Conservation (phyloP, 2,113 vertebrate genomes). For the Sinocyclocheilus grahami region DNA sequence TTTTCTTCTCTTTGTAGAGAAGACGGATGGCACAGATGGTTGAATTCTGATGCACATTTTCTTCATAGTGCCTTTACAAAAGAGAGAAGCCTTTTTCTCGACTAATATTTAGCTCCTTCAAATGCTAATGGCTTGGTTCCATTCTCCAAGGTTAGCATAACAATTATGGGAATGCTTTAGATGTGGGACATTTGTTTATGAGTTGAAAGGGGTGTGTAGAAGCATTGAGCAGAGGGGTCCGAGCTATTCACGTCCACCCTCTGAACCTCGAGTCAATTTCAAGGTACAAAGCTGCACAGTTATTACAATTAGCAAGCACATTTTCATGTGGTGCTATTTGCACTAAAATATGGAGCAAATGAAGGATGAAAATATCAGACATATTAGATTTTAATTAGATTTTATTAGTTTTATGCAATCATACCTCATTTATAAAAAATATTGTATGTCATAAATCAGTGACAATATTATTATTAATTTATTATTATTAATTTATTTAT, state of each 20-base stretch:
- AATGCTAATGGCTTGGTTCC: constrained; percentile 97
- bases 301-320: constrained; percentile 77
- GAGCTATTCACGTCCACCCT: constrained; percentile 80
- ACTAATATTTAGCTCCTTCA: constrained; percentile 99
- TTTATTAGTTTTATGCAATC: background rate
- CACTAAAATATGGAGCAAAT: constrained; percentile 51
- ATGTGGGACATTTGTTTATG: constrained; percentile 97
- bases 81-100: constrained; percentile 91
- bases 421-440: background rate
- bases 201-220: constrained; percentile 86
- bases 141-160: constrained; percentile 98
- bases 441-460: background rate
- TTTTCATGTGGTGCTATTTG: constrained; percentile 76
- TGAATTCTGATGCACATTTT: constrained; percentile 81
- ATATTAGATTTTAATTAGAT: constrained; percentile 35
- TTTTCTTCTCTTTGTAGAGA: constrained; percentile 73
- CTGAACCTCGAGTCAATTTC: constrained; percentile 85
- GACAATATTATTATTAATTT: too few species aligned
- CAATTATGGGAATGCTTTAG: constrained; percentile 98
- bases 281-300: constrained; percentile 83
- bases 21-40: constrained; percentile 88
- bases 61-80: constrained; percentile 97
- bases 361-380: constrained; percentile 14
- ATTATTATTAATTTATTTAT: too few species aligned
- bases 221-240: constrained; percentile 74